Evolutionary conservation across 2,888 invertebrate species (phyloP).

Genomic region (Hydropsyche betteni): DNA sequence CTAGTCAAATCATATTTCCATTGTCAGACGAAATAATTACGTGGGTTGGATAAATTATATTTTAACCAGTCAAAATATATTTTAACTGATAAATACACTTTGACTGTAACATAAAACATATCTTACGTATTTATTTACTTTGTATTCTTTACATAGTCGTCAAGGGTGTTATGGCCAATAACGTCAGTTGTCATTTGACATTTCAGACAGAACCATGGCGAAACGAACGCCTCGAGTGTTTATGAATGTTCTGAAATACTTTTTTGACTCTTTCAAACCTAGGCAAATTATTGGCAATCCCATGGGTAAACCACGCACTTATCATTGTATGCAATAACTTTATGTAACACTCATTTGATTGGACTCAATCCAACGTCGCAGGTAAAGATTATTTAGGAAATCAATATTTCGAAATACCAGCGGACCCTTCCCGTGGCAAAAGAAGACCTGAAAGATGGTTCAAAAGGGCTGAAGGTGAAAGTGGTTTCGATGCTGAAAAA

Average conservation of each 20-base stretch:
- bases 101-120: too few relatives aligned
- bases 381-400: slow-evolving; percentile 86
- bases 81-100: too few relatives aligned
- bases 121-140: too few relatives aligned
- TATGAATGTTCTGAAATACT: slow-evolving; percentile 44
- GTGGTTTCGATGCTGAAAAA: slow-evolving; percentile 75
- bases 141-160: too few relatives aligned
- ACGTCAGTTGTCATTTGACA: slow-evolving; percentile 52
- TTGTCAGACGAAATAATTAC: too few relatives aligned
- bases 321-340: not conserved
- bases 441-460: slow-evolving; percentile 77
- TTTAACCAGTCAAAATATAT: too few relatives aligned
- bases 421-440: slow-evolving; percentile 72
- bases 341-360: slow-evolving; percentile 15
- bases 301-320: slow-evolving; percentile 36
- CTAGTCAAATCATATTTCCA: too few relatives aligned
- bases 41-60: too few relatives aligned
- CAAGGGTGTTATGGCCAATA: slow-evolving; percentile 53
- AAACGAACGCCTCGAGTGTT: slow-evolving; percentile 39
- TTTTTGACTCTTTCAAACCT: slow-evolving; percentile 43
- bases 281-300: slow-evolving; percentile 42
- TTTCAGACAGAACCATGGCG: slow-evolving; percentile 25
- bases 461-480: slow-evolving; percentile 70
- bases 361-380: slow-evolving; percentile 55
- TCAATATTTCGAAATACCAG: slow-evolving; percentile 81